A percentile compares a stretch with the other conserved stretches of the same genome.
phyloP scores from a whole-genome alignment of 2,888 invertebrate genomes.

The Vannuccia rotundouncinata region DNA sequence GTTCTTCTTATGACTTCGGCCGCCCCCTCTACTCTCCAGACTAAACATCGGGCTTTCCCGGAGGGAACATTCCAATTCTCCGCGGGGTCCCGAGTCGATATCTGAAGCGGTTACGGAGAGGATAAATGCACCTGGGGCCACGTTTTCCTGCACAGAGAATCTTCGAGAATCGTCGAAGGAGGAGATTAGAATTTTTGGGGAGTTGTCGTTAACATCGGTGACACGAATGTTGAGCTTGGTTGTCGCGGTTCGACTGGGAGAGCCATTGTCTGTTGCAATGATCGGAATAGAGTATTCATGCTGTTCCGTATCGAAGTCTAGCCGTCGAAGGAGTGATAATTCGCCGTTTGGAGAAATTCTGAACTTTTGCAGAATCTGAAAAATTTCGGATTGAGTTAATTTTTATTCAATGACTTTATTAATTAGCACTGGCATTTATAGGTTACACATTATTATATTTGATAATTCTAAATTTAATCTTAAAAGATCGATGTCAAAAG shows the following conservation, averaged over 20 bases:
- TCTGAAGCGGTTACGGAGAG: conserved; percentile 10
- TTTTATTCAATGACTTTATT: too few species aligned
- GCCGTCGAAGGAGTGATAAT: background rate
- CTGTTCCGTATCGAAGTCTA: background rate
- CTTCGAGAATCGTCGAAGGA: conserved; percentile 8
- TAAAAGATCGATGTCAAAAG: too few species aligned
- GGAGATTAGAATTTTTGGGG: conserved; percentile 24
- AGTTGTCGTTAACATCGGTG: conserved; percentile 37
- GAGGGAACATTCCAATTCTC: conserved; percentile 27
- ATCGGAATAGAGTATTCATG: conserved; percentile 4
- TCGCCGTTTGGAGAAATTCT: conserved; percentile 3
- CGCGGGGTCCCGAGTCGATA: conserved; percentile 22
- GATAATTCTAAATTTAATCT: too few species aligned
- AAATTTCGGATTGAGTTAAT: too few species aligned
- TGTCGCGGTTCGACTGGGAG: conserved; percentile 27
- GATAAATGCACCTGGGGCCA: conserved; percentile 10
- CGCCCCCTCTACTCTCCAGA: background rate
- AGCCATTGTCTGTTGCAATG: conserved; percentile 30
- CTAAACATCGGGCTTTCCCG: background rate
- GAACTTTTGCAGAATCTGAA: conserved; percentile 31
- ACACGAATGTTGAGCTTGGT: conserved; percentile 25
- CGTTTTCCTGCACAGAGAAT: conserved; percentile 24
- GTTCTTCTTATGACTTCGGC: background rate
- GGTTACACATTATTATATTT: too few species aligned
- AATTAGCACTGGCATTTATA: too few species aligned